phyloP scores from a whole-genome alignment of 2,113 vertebrate species.

The Silurus asotus region DNA sequence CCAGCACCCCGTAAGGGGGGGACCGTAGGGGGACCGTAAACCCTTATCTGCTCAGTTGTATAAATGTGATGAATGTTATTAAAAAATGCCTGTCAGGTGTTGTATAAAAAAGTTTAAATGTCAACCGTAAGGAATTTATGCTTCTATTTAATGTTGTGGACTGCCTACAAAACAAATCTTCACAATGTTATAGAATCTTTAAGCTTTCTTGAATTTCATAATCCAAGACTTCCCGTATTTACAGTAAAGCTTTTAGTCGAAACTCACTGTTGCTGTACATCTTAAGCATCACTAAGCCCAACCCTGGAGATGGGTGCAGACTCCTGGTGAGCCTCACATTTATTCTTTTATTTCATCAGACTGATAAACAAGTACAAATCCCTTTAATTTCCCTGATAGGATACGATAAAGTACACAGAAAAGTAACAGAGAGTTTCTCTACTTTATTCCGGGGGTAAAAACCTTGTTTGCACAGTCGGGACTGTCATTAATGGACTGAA shows the following conservation, averaged over 20 bases:
- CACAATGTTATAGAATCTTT: not conserved
- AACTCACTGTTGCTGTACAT: not conserved
- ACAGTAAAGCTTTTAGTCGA: not conserved
- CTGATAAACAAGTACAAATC: conserved; percentile 4
- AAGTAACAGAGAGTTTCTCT: not conserved
- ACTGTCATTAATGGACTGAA: conserved; percentile 59
- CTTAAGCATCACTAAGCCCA: not conserved
- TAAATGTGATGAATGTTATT: no score
- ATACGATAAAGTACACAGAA: conserved; percentile 11
- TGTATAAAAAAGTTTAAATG: no score
- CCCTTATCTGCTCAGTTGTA: no score
- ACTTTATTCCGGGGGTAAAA: not conserved
- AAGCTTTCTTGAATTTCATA: not conserved
- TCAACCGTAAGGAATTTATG: no score
- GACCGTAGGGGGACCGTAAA: no score
- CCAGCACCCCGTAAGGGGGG: no score
- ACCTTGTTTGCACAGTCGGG: conserved; percentile 24
- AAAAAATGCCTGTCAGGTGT: no score
- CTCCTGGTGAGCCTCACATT: conserved; percentile 10
- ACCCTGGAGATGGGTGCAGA: not conserved
- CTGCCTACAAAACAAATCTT: not conserved
- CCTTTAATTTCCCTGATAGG: conserved; percentile 34
- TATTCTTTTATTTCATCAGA: conserved; percentile 22
- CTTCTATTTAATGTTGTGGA: not conserved
- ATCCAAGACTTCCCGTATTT: not conserved